Conservation (phyloP, 2,113 vertebrate genomes). For the Phoenicopterus ruber region DNA sequence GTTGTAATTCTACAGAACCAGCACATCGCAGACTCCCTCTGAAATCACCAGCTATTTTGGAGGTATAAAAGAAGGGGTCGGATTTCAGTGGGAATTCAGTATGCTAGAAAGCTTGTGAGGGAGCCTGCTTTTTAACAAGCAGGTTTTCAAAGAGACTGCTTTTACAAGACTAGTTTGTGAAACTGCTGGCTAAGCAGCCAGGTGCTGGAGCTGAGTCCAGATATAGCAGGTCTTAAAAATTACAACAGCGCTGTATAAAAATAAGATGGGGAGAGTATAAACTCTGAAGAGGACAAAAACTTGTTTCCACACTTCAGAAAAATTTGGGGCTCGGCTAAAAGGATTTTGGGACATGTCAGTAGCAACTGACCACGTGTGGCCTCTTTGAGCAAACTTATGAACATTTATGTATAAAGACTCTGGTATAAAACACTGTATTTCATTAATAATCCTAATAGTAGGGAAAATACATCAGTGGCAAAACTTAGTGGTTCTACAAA, state of each 20-base stretch:
- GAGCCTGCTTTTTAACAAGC: conserved; percentile 7
- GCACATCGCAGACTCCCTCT: conserved; percentile 13
- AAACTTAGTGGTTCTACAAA: background rate
- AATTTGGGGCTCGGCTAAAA: background rate
- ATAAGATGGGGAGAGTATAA: background rate
- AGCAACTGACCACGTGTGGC: background rate
- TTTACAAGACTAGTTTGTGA: conserved; percentile 26
- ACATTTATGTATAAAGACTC: background rate
- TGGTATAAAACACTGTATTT: background rate
- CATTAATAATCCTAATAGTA: background rate
- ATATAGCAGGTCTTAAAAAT: conserved; percentile 43
- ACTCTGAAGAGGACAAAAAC: background rate
- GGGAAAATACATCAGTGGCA: background rate
- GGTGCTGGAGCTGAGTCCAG: background rate
- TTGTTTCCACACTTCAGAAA: background rate
- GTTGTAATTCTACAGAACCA: conserved; percentile 30
- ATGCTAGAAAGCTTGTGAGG: background rate
- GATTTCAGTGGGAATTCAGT: conserved; percentile 7
- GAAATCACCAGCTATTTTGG: conserved; percentile 2
- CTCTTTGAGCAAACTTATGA: background rate
- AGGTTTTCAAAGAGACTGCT: conserved; percentile 10
- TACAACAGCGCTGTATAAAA: background rate
- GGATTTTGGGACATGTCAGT: background rate
- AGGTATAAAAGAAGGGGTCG: background rate
- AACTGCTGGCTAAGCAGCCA: conserved; percentile 55